Evolutionary conservation across 2,888 invertebrate species (phyloP), one percentile per base, ranked within the genome.

Genomic region (Hyles lineata): DNA sequence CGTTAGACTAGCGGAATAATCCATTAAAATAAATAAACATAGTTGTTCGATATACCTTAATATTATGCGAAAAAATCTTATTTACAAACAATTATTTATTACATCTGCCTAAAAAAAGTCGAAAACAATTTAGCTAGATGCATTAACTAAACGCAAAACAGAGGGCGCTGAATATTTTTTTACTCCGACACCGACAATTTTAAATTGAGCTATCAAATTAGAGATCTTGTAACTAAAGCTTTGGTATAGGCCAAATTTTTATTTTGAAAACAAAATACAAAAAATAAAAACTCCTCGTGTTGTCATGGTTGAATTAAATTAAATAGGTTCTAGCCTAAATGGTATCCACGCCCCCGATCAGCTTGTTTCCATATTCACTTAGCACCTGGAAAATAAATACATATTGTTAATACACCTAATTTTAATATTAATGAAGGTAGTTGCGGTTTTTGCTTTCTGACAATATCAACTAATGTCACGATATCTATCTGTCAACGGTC

Each of bases 321-420:
- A 74, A 75, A 71, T 76, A 74, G 43, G 52, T 63, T 23, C 50
- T 9, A 19, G 21, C 23, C 88, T 82, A 94, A 70, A 94, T 92
- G 21, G 89, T 90, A 82, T 94, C 94, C 3, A 92, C 89, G 52
- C 93, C 94, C 76, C 97, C 98, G 84, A 97, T 96, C 82, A 98
- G 95, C 93, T 97, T 98, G 78, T 97, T 97, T 76, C 98, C 98
- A 88, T 98, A 98, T 88, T 97, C 96, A 89, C 97, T 97, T 81
- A 98, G 95, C 85, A 97, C 96, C 97, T 97, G 95, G 79, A 85
- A 81, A 80, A 17, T 1, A 19, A 59, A 60, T 23, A 60, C 0
- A 35, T 8, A 0, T n/a, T 0, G n/a, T 7, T 55, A 7, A 19
- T 6, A 52, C 17, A 52, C 11, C 5, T 6, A 15, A 52, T 17